phyloP scores from a whole-genome alignment of 2,797 vertebrate genomes.

The Rhinichthys osculus region DNA sequence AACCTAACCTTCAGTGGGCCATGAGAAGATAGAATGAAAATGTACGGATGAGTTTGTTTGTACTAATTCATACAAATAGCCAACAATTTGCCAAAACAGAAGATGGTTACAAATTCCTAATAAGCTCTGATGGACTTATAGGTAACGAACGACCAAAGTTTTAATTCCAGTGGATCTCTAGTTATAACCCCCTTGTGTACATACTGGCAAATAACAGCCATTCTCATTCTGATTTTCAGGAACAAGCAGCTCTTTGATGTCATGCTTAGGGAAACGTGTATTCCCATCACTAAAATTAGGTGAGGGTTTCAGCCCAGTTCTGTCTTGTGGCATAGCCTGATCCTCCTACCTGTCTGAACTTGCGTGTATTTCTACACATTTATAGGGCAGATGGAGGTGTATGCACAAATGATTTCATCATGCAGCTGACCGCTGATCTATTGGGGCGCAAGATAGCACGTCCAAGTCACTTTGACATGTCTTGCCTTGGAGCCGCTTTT shows the following conservation, averaged over 20 bases:
- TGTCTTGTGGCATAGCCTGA: not conserved
- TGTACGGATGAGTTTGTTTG: not conserved
- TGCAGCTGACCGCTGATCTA: slow-evolving; percentile 97
- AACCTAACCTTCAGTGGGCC: not conserved
- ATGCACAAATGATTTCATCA: slow-evolving; percentile 90
- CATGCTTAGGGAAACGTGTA: slow-evolving; percentile 84
- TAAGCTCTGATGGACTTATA: not conserved
- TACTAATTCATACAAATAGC: not conserved
- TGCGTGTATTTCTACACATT: slow-evolving; percentile 16
- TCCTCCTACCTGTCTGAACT: not conserved
- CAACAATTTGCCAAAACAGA: not conserved
- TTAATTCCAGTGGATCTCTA: not conserved
- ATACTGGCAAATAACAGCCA: not conserved
- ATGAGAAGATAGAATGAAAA: not conserved
- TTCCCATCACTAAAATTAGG: slow-evolving; percentile 89
- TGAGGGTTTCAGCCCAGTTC: slow-evolving; percentile 55
- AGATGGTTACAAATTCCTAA: not conserved
- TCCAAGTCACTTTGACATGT: slow-evolving; percentile 86
- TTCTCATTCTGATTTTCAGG: slow-evolving; percentile 72
- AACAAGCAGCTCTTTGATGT: slow-evolving; percentile 93
- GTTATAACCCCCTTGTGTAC: not conserved
- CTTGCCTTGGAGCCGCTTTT: slow-evolving; percentile 91
- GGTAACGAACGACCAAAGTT: not conserved
- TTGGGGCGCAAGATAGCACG: slow-evolving; percentile 84
- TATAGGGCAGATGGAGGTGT: slow-evolving; percentile 93